Evolutionary conservation across 1,140 invertebrate species (phyloP).

Genomic region (Spodoptera frugiperda): DNA sequence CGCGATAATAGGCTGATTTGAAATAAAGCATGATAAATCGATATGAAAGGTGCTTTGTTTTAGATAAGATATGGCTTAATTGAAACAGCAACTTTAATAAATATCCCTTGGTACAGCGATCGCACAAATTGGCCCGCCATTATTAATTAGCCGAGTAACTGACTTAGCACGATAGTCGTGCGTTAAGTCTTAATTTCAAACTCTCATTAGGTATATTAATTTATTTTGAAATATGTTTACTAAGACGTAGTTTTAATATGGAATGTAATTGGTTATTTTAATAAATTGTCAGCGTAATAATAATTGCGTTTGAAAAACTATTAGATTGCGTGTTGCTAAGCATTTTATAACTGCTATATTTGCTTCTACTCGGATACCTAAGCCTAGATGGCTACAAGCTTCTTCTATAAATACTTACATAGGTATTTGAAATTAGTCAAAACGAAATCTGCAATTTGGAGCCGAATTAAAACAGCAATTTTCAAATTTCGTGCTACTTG

Average conservation of each 20-base stretch:
- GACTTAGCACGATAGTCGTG: neutral
- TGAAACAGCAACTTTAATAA: neutral
- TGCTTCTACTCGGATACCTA: too few species aligned
- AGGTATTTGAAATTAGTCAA: too few species aligned
- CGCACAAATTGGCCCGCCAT: neutral
- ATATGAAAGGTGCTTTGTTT: conserved; percentile 13
- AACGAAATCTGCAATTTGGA: too few species aligned
- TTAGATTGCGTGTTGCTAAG: too few species aligned
- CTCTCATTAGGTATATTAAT: neutral
- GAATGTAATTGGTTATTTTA: too few species aligned
- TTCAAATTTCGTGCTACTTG: too few species aligned
- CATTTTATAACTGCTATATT: too few species aligned
- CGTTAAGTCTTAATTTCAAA: neutral
- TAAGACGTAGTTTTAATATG: neutral
- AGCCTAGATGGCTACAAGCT: too few species aligned
- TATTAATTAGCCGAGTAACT: neutral
- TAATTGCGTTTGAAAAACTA: too few species aligned
- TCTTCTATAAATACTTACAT: too few species aligned
- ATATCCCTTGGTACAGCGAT: neutral
- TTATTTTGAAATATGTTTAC: neutral
- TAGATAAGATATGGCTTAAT: conserved; percentile 10
- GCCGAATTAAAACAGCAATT: too few species aligned
- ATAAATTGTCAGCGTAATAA: too few species aligned
- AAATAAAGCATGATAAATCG: conserved; percentile 19
- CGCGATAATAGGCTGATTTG: conserved; percentile 8